These are phyloP conservation scores for Masticophis lateralis DNA, from an alignment of 2,797 vertebrate species.

Conservation along the genomic window DNA sequence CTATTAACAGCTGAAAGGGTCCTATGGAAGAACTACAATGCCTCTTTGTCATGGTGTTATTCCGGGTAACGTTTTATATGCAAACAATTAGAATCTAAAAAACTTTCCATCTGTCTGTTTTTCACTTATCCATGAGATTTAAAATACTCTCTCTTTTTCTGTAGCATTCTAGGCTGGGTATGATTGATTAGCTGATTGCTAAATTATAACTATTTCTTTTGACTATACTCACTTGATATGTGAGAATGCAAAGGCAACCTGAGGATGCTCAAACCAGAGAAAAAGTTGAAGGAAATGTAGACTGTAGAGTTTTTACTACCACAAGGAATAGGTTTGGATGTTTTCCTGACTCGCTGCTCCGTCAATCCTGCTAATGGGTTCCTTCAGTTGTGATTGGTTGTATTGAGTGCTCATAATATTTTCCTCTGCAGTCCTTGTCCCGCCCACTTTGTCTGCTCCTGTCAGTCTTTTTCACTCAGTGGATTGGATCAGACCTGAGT, in stretches of 20 bases:
- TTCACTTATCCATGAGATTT: background rate
- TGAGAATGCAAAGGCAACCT: background rate
- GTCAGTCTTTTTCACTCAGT: too few relatives aligned
- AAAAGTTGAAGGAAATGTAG: background rate
- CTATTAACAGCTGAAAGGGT: background rate
- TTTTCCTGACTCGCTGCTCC: background rate
- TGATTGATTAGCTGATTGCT: background rate
- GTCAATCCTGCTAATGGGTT: too few relatives aligned
- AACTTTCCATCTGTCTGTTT: background rate
- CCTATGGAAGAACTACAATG: background rate
- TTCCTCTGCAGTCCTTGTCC: too few relatives aligned
- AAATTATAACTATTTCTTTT: background rate
- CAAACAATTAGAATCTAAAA: background rate
- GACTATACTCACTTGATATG: background rate
- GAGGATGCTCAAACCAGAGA: background rate
- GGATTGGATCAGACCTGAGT: too few relatives aligned
- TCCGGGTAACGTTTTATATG: background rate
- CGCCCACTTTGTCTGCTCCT: too few relatives aligned
- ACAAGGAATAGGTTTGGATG: constrained; percentile 7
- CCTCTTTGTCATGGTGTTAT: background rate
- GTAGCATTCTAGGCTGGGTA: background rate
- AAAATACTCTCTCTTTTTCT: background rate
- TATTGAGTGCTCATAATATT: too few relatives aligned
- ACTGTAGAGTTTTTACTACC: background rate
- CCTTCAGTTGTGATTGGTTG: too few relatives aligned